A percentile compares a stretch with the other conserved stretches of the same genome.
Conservation (phyloP, 92 coral and sea anemone genomes). For the Galaxea fascicularis region DNA sequence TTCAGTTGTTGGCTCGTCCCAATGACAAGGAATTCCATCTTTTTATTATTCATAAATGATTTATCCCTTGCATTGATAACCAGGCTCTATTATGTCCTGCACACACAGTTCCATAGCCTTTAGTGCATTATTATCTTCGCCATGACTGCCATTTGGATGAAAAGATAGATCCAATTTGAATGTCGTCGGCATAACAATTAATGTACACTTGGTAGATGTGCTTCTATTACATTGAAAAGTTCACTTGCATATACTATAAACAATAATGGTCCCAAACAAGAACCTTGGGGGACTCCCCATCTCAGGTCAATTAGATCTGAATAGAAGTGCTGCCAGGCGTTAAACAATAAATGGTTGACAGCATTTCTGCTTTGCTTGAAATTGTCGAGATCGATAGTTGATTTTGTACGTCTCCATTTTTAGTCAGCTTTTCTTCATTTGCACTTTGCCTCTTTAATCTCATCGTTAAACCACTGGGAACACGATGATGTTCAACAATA, state of each 20-base stretch:
- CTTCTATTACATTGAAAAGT: neutral
- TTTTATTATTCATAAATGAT: neutral
- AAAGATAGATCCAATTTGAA: too few species aligned
- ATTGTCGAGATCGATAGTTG: neutral
- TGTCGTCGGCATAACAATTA: neutral
- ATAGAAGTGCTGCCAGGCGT: neutral
- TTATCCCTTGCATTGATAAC: neutral
- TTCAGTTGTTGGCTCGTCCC: neutral
- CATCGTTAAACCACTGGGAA: constrained; percentile 45
- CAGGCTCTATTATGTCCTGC: too few species aligned
- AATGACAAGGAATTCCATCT: constrained; percentile 11
- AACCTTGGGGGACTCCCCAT: neutral
- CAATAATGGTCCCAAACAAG: neutral
- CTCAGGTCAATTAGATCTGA: neutral
- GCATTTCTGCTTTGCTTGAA: constrained; percentile 17
- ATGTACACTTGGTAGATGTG: neutral
- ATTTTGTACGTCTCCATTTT: constrained; percentile 19
- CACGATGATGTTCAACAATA: constrained; percentile 8
- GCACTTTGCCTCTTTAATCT: constrained; percentile 35
- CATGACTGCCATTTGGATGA: too few species aligned
- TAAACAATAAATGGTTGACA: neutral
- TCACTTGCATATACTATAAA: neutral
- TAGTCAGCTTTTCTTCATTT: constrained; percentile 33
- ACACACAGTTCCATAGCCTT: too few species aligned
- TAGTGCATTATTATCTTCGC: too few species aligned